These are phyloP conservation scores for Stenopsyche tienmushanensis DNA, from an alignment of 1,140 invertebrate species.

Conservation along the genomic window DNA sequence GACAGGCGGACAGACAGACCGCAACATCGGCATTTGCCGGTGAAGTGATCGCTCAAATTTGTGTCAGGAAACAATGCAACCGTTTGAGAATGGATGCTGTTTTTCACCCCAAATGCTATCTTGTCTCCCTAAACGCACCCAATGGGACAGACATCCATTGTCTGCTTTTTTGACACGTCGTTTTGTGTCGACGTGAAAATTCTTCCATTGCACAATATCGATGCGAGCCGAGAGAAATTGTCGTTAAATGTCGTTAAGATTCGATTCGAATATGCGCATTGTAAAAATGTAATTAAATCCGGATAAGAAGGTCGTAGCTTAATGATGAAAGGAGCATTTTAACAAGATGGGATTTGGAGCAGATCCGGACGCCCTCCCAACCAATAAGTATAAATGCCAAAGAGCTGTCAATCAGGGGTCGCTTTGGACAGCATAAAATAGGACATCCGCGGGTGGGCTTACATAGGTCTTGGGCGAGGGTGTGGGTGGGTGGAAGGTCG, in stretches of 20 bases:
- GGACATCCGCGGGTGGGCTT: slow-evolving; percentile 3
- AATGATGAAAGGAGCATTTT: slow-evolving; percentile 14
- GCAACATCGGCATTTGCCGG: neutral
- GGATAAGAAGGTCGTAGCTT: too few species aligned
- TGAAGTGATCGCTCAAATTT: slow-evolving; percentile 22
- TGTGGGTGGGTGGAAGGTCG: too few species aligned
- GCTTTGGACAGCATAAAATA: slow-evolving; percentile 18
- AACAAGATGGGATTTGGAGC: neutral
- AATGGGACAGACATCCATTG: too few species aligned
- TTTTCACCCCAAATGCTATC: neutral
- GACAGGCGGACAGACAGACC: slow-evolving; percentile 10
- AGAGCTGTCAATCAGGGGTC: slow-evolving; percentile 32
- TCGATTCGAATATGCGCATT: too few species aligned
- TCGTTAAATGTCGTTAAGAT: too few species aligned
- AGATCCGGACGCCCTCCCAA: slow-evolving; percentile 7
- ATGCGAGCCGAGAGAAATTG: too few species aligned
- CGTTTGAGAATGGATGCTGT: slow-evolving; percentile 7
- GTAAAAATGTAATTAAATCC: too few species aligned
- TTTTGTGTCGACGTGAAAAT: too few species aligned
- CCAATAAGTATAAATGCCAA: slow-evolving; percentile 34
- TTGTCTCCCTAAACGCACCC: too few species aligned
- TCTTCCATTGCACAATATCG: too few species aligned
- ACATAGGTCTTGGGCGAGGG: neutral
- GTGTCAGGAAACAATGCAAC: slow-evolving; percentile 23
- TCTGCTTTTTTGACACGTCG: too few species aligned